These are phyloP conservation scores for Geopemphigus sp. DNA, from an alignment of 1,140 invertebrate genomes.

Conservation along the genomic window DNA sequence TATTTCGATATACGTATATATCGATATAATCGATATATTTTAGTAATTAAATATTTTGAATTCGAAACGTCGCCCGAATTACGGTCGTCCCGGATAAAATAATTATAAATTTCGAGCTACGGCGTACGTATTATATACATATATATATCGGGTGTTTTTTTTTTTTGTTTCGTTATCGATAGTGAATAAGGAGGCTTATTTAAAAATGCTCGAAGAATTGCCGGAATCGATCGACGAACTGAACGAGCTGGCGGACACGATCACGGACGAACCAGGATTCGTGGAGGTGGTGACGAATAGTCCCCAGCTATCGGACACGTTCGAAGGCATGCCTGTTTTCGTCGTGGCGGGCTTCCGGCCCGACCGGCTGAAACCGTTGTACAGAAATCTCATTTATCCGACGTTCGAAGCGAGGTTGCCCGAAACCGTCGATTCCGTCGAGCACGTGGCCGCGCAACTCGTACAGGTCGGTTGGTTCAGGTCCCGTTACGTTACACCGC, in stretches of 20 bases:
- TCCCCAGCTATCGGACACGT: background rate
- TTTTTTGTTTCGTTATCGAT: too few relatives aligned
- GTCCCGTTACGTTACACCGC: background rate
- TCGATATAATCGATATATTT: too few relatives aligned
- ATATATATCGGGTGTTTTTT: background rate
- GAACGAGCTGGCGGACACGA: background rate
- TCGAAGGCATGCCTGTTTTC: background rate
- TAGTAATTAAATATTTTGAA: too few relatives aligned
- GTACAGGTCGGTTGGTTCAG: background rate
- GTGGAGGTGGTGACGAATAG: background rate
- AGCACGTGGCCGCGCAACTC: slow-evolving; percentile 14
- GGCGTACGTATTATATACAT: too few relatives aligned
- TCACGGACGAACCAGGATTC: background rate
- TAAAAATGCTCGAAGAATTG: background rate
- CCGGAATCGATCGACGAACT: background rate
- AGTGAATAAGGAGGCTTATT: background rate
- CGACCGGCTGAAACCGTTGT: background rate
- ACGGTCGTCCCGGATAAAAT: too few relatives aligned
- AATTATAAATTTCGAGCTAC: too few relatives aligned
- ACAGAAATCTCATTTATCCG: slow-evolving; percentile 25
- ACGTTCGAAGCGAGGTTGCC: slow-evolving; percentile 42
- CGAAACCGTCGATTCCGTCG: slow-evolving; percentile 29
- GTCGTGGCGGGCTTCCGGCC: slow-evolving; percentile 9
- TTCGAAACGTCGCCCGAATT: too few relatives aligned
- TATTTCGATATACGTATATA: too few relatives aligned